Evolutionary conservation across 2,888 invertebrate species (phyloP).

Genomic region (Lacanobia oleracea): DNA sequence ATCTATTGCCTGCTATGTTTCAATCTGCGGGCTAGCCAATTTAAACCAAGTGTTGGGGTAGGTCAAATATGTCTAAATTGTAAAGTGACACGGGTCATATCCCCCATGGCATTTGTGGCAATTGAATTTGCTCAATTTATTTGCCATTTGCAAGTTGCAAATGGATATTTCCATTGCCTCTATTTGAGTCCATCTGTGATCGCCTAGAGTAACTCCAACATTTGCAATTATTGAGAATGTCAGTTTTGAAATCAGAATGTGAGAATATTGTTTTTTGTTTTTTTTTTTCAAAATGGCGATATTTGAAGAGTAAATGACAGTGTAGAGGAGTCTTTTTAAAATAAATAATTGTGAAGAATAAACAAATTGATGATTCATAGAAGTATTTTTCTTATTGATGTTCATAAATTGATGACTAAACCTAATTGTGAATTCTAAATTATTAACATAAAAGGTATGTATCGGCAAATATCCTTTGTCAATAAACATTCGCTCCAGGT

Average conservation of each 20-base stretch:
- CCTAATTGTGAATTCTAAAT: slow-evolving; percentile 11
- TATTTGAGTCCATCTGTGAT: slow-evolving; percentile 9
- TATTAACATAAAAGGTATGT: slow-evolving; percentile 2
- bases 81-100: slow-evolving; percentile 30
- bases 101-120: slow-evolving; percentile 49
- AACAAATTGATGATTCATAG: background rate
- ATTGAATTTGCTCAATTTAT: slow-evolving; percentile 61
- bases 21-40: slow-evolving; percentile 59
- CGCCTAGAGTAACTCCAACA: slow-evolving; percentile 11
- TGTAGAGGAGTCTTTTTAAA: background rate
- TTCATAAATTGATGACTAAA: slow-evolving; percentile 16
- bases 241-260: slow-evolving; percentile 29
- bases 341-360: background rate
- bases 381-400: slow-evolving; percentile 7
- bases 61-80: slow-evolving; percentile 48
- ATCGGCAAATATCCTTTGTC: background rate
- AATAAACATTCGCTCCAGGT: background rate
- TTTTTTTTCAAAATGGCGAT: background rate
- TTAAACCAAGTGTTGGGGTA: slow-evolving; percentile 46
- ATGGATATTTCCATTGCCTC: slow-evolving; percentile 7
- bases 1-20: slow-evolving; percentile 32
- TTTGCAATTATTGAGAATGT: slow-evolving; percentile 28
- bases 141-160: slow-evolving; percentile 38
- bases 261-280: background rate
- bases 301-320: background rate